Conservation (phyloP, 2,888 invertebrate species). For the Micropterix aruncella region DNA sequence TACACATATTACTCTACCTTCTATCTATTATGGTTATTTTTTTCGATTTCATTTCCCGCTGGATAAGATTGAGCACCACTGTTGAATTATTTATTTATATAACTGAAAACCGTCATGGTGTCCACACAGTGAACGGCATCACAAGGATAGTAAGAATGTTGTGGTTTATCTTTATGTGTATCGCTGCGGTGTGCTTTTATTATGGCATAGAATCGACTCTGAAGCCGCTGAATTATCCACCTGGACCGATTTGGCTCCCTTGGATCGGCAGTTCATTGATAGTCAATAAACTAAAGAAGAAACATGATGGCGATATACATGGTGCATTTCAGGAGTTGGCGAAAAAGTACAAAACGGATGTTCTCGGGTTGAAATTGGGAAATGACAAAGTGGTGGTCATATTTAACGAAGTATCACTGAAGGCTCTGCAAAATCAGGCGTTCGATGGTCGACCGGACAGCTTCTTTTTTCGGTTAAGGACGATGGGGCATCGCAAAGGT, state of each 20-base stretch:
- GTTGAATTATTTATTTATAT: too few species aligned
- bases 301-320: slow-evolving; percentile 35
- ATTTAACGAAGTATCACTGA: slow-evolving; percentile 33
- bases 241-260: slow-evolving; percentile 32
- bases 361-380: slow-evolving; percentile 43
- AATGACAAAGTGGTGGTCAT: slow-evolving; percentile 36
- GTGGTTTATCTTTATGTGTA: too few species aligned
- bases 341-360: slow-evolving; percentile 29
- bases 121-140: too few species aligned
- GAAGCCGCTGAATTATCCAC: not conserved
- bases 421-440: slow-evolving; percentile 39
- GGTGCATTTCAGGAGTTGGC: slow-evolving; percentile 31
- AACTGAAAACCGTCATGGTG: too few species aligned
- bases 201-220: too few species aligned
- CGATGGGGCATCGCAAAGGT: slow-evolving; percentile 45
- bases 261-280: slow-evolving; percentile 23
- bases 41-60: too few species aligned
- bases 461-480: slow-evolving; percentile 45
- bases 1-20: too few species aligned
- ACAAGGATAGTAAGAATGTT: too few species aligned
- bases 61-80: too few species aligned
- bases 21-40: too few species aligned
- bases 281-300: slow-evolving; percentile 19
- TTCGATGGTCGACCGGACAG: slow-evolving; percentile 52
- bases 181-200: too few species aligned